Evolutionary conservation across 2,797 vertebrate genomes (phyloP).

Genomic region (Melopsittacus undulatus): DNA sequence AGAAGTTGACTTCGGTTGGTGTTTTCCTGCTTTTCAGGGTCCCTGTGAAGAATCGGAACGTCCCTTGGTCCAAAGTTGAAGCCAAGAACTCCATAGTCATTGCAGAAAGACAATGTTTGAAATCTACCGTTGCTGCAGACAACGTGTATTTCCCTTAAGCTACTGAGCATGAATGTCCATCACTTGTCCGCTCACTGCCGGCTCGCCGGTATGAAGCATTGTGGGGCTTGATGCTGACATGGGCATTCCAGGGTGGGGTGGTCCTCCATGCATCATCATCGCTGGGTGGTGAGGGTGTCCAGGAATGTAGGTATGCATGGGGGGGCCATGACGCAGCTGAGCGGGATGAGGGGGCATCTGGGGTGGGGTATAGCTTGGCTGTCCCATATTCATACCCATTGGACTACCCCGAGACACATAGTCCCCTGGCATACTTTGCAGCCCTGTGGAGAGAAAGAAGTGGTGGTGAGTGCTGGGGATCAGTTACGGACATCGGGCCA

Average conservation of each 20-base stretch:
- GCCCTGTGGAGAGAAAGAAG: constrained; percentile 81
- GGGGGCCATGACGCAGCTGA: constrained; percentile 86
- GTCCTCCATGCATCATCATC: constrained; percentile 90
- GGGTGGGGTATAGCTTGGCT: constrained; percentile 84
- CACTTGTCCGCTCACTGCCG: constrained; percentile 86
- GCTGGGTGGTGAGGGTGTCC: constrained; percentile 88
- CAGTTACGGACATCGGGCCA: rapidly evolving
- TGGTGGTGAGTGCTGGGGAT: background rate
- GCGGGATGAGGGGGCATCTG: constrained; percentile 87
- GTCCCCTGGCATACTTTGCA: constrained; percentile 91
- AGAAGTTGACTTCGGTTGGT: constrained; percentile 88
- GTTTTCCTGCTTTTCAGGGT: constrained; percentile 88
- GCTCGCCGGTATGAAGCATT: constrained; percentile 84
- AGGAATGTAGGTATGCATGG: constrained; percentile 90
- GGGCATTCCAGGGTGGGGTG: constrained; percentile 88
- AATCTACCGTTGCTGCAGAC: constrained; percentile 80
- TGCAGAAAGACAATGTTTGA: constrained; percentile 84
- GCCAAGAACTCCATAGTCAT: constrained; percentile 86
- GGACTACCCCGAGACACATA: constrained; percentile 90
- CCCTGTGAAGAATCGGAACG: constrained; percentile 88
- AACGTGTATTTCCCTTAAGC: constrained; percentile 84
- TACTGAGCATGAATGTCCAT: constrained; percentile 90
- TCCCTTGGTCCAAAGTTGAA: constrained; percentile 87
- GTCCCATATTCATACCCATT: constrained; percentile 88
- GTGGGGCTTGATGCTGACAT: constrained; percentile 87